These are phyloP conservation scores for Lacanobia oleracea DNA, from an alignment of 2,888 invertebrate species.

Conservation along the genomic window DNA sequence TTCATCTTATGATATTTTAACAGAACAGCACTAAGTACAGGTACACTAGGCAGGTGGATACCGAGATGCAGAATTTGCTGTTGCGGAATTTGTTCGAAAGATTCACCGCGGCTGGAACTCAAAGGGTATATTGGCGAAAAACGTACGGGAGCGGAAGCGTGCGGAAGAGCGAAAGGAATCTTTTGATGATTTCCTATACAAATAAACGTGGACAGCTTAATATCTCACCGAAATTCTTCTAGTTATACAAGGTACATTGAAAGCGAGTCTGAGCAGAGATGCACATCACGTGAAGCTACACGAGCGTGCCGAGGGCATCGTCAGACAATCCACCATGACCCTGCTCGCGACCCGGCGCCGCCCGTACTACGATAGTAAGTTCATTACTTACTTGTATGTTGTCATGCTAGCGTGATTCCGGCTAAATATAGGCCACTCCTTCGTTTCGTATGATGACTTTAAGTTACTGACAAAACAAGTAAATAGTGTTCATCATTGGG, in stretches of 20 bases:
- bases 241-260: neutral
- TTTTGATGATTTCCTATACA: too few species aligned
- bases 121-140: too few species aligned
- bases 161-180: too few species aligned
- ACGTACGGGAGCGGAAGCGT: too few species aligned
- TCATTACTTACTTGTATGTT: neutral
- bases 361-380: slow-evolving; percentile 14
- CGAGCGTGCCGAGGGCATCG: slow-evolving; percentile 25
- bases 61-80: too few species aligned
- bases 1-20: too few species aligned
- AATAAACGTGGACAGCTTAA: too few species aligned
- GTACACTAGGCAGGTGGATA: too few species aligned
- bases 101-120: too few species aligned
- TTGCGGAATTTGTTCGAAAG: too few species aligned
- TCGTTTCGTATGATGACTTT: neutral
- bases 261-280: neutral
- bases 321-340: slow-evolving; percentile 36
- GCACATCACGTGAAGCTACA: neutral
- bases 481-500: too few species aligned
- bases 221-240: neutral
- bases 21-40: too few species aligned
- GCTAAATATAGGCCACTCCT: slow-evolving; percentile 26
- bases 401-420: slow-evolving; percentile 32
- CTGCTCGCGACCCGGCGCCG: slow-evolving; percentile 31
- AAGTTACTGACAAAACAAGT: neutral